Base-by-base conservation (phyloP, 2,113 vertebrate species). In the Peromyscus californicus region DNA sequence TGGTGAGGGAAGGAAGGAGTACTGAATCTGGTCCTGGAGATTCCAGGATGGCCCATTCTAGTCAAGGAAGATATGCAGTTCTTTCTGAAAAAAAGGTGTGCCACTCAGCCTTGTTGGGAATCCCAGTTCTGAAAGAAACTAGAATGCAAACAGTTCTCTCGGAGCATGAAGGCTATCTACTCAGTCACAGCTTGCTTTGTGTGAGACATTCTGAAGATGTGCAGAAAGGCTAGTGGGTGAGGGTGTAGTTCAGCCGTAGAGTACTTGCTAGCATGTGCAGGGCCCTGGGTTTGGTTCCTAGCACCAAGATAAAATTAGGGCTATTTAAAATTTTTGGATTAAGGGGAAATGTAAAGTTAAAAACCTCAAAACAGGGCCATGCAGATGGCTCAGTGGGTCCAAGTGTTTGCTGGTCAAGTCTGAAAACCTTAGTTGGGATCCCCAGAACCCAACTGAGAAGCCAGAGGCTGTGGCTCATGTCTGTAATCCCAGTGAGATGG, bases 101-200 rank as follows among this genome's bases (percentile, higher is more conserved):
- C 88, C 33, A 54, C 29, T 48, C 51, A 87, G 26, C 29, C 51
- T 83, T 54, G 24, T 72, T 0, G 8, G 67, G 51, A 67, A 79
- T 95, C 76, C 80, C 6, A 59, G 65, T 90, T 90, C 94, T 67
- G 72, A 96, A 78, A 36, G 33, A 16, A 92, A 45, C 36, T 36
- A 91, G 67, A 75, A 33, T 54, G 17, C 65, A 94, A 67, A 70
- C n/a, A 51, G 21, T 85, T n/a, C 42, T 93, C 61, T 51, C 42
- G 5, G 61, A n/a, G 10, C 33, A 45, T 7, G 24, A 42, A 89
- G 45, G 48, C 17, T 33, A 17, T 59, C 78, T 29, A 22, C 57
- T 70, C 48, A 63, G 36, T 33, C 59, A 89, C 13, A 48, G 61
- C 45, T 69, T 89, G 33, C 59, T 94, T 94, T 42, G 39, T 33